phyloP scores from a whole-genome alignment of 2,888 invertebrate species.

The Mechanitis messenoides region DNA sequence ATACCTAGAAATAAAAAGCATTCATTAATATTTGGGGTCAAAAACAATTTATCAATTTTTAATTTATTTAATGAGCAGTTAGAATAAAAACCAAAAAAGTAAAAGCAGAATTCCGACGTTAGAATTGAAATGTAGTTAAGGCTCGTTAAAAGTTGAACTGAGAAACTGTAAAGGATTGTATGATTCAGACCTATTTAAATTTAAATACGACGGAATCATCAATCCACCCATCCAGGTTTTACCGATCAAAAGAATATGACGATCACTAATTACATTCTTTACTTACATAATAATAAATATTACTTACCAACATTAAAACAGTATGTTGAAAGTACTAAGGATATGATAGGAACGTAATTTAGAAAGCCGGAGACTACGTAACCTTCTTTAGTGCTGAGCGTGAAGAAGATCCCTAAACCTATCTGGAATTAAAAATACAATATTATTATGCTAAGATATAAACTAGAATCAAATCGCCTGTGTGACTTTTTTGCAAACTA shows the following conservation, averaged over 20 bases:
- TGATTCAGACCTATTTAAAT: too few species aligned
- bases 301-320: slow-evolving; percentile 53
- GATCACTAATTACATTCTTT: neutral
- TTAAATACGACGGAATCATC: too few species aligned
- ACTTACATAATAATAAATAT: neutral
- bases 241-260: too few species aligned
- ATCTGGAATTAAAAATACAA: slow-evolving; percentile 36
- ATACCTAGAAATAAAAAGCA: neutral
- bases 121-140: too few species aligned
- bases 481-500: too few species aligned
- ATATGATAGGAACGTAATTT: slow-evolving; percentile 50
- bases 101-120: neutral
- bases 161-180: too few species aligned
- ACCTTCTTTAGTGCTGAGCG: slow-evolving; percentile 30
- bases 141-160: too few species aligned
- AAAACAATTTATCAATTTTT: neutral
- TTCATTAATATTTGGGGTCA: neutral
- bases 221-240: too few species aligned
- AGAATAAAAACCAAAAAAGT: neutral
- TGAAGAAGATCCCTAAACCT: slow-evolving; percentile 47
- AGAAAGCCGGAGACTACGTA: slow-evolving; percentile 38
- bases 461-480: too few species aligned
- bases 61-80: neutral
- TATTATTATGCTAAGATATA: neutral
- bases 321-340: slow-evolving; percentile 46